Evolutionary conservation across 2,113 vertebrate species (phyloP).

Genomic region (Nothocercus nigrocapillus): DNA sequence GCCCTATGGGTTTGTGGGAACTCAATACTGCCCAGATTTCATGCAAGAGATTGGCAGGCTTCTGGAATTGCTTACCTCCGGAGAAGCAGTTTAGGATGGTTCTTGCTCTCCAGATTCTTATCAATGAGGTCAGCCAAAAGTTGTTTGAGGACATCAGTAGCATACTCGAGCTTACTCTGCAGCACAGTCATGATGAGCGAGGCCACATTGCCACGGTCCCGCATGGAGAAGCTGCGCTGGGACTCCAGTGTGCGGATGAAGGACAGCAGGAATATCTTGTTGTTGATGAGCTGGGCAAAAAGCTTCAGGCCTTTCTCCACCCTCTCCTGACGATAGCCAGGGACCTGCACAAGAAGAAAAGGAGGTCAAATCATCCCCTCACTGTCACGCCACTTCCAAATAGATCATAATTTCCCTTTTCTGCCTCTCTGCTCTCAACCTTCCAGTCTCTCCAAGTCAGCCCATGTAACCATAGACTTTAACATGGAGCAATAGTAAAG

Average conservation of each 20-base stretch:
- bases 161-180: conserved; percentile 96
- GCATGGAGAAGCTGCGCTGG: conserved; percentile 97
- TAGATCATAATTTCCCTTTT: fast-evolving
- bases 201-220: conserved; percentile 95
- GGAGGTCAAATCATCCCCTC: not conserved
- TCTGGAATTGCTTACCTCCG: conserved; percentile 82
- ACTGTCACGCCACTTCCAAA: not conserved
- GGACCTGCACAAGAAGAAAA: conserved; percentile 80
- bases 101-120: conserved; percentile 99
- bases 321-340: conserved; percentile 94
- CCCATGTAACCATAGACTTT: not conserved
- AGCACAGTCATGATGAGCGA: conserved; percentile 97
- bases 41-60: not conserved
- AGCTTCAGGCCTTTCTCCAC: conserved; percentile 96
- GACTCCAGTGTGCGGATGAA: conserved; percentile 97
- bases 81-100: conserved; percentile 96
- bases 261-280: conserved; percentile 94
- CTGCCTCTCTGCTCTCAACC: not conserved
- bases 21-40: not conserved
- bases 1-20: fast-evolving
- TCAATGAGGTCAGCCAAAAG: conserved; percentile 97
- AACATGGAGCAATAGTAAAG: not conserved
- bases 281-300: conserved; percentile 98
- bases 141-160: conserved; percentile 96
- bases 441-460: not conserved